Conservation (phyloP, 2,888 invertebrate species). For the Patella caerulea region DNA sequence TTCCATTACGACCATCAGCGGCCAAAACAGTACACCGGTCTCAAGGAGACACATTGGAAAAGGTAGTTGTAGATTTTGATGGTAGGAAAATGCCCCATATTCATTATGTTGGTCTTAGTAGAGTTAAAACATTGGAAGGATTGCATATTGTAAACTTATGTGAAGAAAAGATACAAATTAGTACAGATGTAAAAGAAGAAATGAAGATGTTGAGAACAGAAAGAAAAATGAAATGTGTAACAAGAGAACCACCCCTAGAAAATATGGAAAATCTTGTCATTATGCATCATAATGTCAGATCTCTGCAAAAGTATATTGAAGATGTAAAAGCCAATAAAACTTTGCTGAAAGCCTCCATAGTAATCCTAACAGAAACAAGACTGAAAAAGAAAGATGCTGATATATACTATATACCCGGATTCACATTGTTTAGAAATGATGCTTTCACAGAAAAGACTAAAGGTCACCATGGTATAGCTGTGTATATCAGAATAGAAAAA, state of each 20-base stretch:
- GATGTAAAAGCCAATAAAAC: neutral
- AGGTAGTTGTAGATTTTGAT: constrained; percentile 24
- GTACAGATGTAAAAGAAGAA: constrained; percentile 24
- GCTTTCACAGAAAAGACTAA: neutral
- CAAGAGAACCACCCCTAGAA: neutral
- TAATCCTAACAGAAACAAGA: neutral
- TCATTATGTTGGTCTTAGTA: constrained; percentile 31
- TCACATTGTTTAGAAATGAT: neutral
- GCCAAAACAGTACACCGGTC: constrained; percentile 33
- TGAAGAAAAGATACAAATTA: constrained; percentile 17
- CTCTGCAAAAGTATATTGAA: neutral
- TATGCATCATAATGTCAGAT: neutral
- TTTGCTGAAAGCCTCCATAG: neutral
- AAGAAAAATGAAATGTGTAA: neutral
- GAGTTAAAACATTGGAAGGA: constrained; percentile 18
- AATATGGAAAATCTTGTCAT: neutral
- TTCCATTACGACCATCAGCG: constrained; percentile 28
- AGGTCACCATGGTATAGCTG: neutral
- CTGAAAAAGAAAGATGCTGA: neutral
- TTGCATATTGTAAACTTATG: constrained; percentile 26
- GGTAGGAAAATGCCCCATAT: constrained; percentile 19
- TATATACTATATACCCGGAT: neutral
- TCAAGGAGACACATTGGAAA: constrained; percentile 31
- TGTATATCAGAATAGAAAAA: neutral
- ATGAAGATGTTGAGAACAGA: constrained; percentile 21